Evolutionary conservation across 2,113 vertebrate genomes (phyloP), one percentile per base, ranked within the genome.

Genomic region (Serinus canaria): DNA sequence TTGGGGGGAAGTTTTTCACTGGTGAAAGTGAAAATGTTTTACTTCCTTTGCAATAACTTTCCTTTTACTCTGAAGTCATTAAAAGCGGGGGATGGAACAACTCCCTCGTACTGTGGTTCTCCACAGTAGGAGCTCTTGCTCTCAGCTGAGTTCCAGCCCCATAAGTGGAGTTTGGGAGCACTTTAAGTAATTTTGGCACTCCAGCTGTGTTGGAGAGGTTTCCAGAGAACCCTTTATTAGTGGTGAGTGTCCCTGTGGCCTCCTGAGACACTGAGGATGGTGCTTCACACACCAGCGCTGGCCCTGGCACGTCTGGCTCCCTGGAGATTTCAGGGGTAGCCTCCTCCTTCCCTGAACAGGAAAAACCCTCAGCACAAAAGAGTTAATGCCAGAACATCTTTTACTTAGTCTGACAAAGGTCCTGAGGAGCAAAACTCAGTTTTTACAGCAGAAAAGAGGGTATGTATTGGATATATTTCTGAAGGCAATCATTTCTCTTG

Each of bases 71-170:
- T 12, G 59, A 23, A 28, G 25, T 15, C 30, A 49, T 43, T 72
- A 15, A 4, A 68, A 63, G 43, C 0, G 3, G 5, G 11, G 7
- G 19, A 46, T 15, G 0, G 0, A 63, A 20, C 35, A 28, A 1
- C 10, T 15, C 11, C 15, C 33, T 3, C 30, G 20, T 4, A 2
- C 37, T 0, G 16, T 3, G 9, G n/a, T n/a, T n/a, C n/a, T n/a
- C n/a, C n/a, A n/a, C n/a, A n/a, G n/a, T 3, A 0, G 6, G 37
- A 70, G 87, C 83, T 69, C 49, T 19, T 2, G 30, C 6, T 44
- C 55, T 44, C 70, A 22, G 56, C 37, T 6, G 21, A 41, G 44
- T 13, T 28, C 5, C 0, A 2, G 37, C 46, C 44, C 46, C 33
- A 0, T 0, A 1, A 52, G 6, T 7, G 75, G 39, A 49, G 28